Base-by-base conservation (phyloP, 2,113 vertebrate genomes). In the Zapornia atra region DNA sequence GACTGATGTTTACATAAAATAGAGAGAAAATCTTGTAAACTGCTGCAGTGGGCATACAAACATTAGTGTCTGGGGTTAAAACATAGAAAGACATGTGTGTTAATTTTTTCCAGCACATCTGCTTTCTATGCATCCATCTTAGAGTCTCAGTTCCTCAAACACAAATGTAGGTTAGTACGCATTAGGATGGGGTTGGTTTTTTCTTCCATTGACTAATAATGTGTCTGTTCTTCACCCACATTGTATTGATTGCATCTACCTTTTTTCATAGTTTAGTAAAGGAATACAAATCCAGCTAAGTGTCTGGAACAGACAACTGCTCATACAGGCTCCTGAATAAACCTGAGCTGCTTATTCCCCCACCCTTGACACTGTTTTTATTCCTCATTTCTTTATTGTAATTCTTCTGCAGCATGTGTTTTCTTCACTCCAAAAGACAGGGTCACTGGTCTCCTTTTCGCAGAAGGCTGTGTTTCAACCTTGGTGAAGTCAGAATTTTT, bases 21-120 rank as follows among this genome's bases (percentile, higher is more conserved):
- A 51, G 3, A 51, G 4, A 64, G 12, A 78, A 88, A 79, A 61
- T 42, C 31, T 31, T 40, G 20, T 59, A 34, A 88, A 71, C 10
- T 61, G 8, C 13, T 90, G 11, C 20, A 69, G 8, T 29, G 6
- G 5, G 4, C 13, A 13, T 13, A 34, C 26, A 10, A 54, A 63
- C 20, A 15, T 51, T 40, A 72, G 8, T 28, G 60, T 18, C 29
- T 11, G 64, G 40, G 7, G 3, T 72, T 65, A 44, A 76, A 79
- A 69, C 3, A 21, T 2, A 64, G 36, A 44, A n/a, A 86, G 31
- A n/a, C 3, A 14, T 2, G 1, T 5, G 2, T 33, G 6, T 12
- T 21, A 50, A 31, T 5, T 73, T 63, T 66, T 85, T 44, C 18
- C 12, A 57, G 44, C 19, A 25, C 6, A 25, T n/a, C 20, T 61